phyloP scores from a whole-genome alignment of 53 echinoderm and acorn worm genomes.

The Apostichopus leukothele region DNA sequence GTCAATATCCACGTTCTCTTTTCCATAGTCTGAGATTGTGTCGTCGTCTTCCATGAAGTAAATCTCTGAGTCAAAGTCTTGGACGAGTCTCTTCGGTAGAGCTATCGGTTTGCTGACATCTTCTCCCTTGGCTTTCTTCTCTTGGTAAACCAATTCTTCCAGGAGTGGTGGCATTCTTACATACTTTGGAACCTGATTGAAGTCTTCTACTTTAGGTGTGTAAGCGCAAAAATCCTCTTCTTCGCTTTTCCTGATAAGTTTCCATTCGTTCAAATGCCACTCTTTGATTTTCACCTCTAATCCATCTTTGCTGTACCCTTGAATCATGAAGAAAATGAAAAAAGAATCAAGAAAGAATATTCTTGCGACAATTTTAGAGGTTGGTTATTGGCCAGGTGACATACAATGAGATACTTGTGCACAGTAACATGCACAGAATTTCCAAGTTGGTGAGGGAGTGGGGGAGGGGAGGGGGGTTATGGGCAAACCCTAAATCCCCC shows the following conservation, averaged over 20 bases:
- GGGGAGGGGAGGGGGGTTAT: too few species aligned
- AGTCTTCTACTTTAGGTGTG: constrained; percentile 75
- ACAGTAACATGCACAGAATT: background rate
- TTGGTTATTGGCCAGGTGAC: too few species aligned
- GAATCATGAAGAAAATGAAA: background rate
- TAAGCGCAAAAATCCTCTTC: constrained; percentile 78
- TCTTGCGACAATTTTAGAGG: too few species aligned
- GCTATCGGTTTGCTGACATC: constrained; percentile 24
- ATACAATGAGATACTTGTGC: background rate
- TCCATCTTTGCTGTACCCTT: constrained; percentile 82
- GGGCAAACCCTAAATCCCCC: too few species aligned
- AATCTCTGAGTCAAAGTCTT: background rate
- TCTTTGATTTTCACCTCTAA: constrained; percentile 63
- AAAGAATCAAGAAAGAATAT: too few species aligned
- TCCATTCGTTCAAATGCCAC: constrained; percentile 85
- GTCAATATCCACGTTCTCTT: constrained; percentile 26
- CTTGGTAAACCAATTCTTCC: constrained; percentile 70
- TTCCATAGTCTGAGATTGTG: constrained; percentile 17
- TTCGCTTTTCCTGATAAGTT: constrained; percentile 81
- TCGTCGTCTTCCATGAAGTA: constrained; percentile 37
- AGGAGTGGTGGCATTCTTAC: constrained; percentile 81
- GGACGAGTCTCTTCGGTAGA: background rate
- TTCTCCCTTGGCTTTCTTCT: constrained; percentile 54
- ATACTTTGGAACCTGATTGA: constrained; percentile 70
- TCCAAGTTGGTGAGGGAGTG: too few species aligned